phyloP scores from a whole-genome alignment of 2,888 invertebrate species.

The Timandra comae region DNA sequence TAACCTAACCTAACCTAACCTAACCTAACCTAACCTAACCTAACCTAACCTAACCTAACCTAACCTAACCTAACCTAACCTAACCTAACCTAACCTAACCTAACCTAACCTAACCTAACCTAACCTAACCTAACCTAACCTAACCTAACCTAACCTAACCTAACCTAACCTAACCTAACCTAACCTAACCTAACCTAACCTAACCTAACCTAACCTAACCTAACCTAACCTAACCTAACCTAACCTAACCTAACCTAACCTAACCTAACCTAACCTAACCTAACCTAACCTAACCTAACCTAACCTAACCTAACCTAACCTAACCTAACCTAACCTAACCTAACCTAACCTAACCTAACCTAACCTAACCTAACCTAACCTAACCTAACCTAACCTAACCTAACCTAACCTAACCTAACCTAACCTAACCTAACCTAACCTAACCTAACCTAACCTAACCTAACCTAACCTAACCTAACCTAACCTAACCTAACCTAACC shows the following conservation, averaged over 20 bases:
- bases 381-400: slow-evolving; percentile 18
- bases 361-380: slow-evolving; percentile 19
- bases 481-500: slow-evolving; percentile 6
- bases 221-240: slow-evolving; percentile 17
- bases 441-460: slow-evolving; percentile 11
- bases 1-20: slow-evolving; percentile 11
- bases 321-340: slow-evolving; percentile 20
- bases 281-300: slow-evolving; percentile 16
- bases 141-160: slow-evolving; percentile 15
- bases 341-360: slow-evolving; percentile 19
- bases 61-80: slow-evolving; percentile 13
- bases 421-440: slow-evolving; percentile 9
- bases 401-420: slow-evolving; percentile 13
- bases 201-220: slow-evolving; percentile 15
- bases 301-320: slow-evolving; percentile 19
- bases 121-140: slow-evolving; percentile 14
- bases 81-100: slow-evolving; percentile 14
- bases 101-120: slow-evolving; percentile 14
- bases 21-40: slow-evolving; percentile 11
- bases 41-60: slow-evolving; percentile 11
- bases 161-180: slow-evolving; percentile 15
- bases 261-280: slow-evolving; percentile 18
- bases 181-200: slow-evolving; percentile 15
- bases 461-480: slow-evolving; percentile 7
- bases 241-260: slow-evolving; percentile 17